Base-by-base conservation (phyloP, 64 coral and sea anemone species). In the Exaiptasia diaphana region DNA sequence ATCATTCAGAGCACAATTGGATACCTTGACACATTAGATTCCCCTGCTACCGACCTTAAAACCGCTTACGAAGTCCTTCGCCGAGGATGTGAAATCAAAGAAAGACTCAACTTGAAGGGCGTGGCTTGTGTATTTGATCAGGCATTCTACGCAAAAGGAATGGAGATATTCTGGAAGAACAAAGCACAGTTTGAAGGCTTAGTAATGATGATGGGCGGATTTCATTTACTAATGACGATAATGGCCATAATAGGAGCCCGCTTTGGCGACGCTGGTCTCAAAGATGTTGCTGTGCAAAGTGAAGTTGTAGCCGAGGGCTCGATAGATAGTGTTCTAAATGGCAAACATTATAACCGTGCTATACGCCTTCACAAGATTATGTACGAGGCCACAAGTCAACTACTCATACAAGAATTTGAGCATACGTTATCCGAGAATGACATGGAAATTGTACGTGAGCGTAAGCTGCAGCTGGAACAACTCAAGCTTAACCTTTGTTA, bases 81-180 rank as follows among this genome's bases (percentile, higher is more conserved):
- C 22, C 24, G 85, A 13, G 78, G 78, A 6, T 81, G 77, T 63
- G 68, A 90, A 20, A 75, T 89, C 23, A 81, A 53, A 37, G 68
- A 82, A 22, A 49, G 68, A 31, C 26, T 82, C 0, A 0, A 67
- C 32, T 24, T 92, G 50, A 86, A 73, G 4, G 82, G 40, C 8
- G 90, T 86, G 5, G 82, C n/a, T 63, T 92, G 82, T 22, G 90
- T 86, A 14, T 80, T 90, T 46, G 87, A 90, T 56, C 78, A 82
- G 27, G 87, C 87, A 15, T 90, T 90, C 21, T 90, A 90, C 35
- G 87, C 78, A 0, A 83, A 83, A 14, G 87, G 70, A 0, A 74
- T 75, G 79, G 87, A 90, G 25, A 43, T 78, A 23, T 78, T 54
- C 45, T 88, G 74, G 85, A 78, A 78, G 67, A 42, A 87, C 21